Evolutionary conservation across 2,113 vertebrate genomes (phyloP).

Genomic region (Misgurnus mizolepis): DNA sequence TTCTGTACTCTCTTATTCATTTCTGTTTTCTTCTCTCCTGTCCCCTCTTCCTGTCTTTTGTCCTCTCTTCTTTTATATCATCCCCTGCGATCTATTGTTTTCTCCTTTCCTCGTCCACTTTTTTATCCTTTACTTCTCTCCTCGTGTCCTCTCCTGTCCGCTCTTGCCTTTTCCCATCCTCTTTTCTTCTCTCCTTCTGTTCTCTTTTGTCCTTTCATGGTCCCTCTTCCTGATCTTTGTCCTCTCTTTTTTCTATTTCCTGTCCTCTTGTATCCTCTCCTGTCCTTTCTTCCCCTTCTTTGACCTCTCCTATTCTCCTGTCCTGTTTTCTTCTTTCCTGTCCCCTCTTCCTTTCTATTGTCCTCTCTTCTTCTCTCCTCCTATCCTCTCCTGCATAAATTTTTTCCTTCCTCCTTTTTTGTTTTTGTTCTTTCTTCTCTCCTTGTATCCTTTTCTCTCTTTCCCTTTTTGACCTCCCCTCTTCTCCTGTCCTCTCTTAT

Average conservation of each 20-base stretch:
- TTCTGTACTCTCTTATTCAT: not conserved
- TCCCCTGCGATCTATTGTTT: not conserved
- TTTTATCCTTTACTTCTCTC: not conserved
- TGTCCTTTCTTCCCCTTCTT: too few species aligned
- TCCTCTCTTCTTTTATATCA: not conserved
- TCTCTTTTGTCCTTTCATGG: too few species aligned
- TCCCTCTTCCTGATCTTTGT: too few species aligned
- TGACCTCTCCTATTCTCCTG: too few species aligned
- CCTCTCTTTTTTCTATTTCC: too few species aligned
- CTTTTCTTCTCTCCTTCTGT: not conserved
- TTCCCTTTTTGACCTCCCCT: constrained; percentile 21
- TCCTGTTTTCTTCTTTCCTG: not conserved
- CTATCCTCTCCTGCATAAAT: not conserved
- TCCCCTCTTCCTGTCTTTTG: not conserved
- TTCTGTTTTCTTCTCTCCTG: not conserved
- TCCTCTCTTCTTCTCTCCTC: not conserved
- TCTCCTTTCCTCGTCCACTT: not conserved
- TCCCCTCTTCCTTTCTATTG: not conserved
- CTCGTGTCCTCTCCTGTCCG: not conserved
- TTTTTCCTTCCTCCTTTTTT: not conserved
- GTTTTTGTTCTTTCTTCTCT: too few species aligned
- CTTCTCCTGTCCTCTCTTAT: not conserved
- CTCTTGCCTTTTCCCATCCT: too few species aligned
- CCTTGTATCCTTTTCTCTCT: not conserved
- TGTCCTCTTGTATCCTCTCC: too few species aligned